phyloP scores from a whole-genome alignment of 2,888 invertebrate genomes.

The Erebia epiphron region DNA sequence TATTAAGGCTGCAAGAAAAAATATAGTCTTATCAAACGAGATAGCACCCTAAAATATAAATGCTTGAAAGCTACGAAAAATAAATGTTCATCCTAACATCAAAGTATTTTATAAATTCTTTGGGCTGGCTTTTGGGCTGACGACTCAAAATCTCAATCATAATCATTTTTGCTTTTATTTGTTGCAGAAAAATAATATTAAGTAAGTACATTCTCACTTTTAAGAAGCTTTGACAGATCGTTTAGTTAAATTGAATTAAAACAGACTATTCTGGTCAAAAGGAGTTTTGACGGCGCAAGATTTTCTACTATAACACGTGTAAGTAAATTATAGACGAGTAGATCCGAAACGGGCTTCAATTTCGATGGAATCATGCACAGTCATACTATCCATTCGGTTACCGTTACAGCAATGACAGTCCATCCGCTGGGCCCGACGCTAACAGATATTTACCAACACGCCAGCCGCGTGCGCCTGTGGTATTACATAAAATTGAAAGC shows the following conservation, averaged over 20 bases:
- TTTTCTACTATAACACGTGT: slow-evolving; percentile 28
- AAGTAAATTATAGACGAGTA: slow-evolving; percentile 54
- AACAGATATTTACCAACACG: slow-evolving; percentile 41
- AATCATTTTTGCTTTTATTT: too few species aligned
- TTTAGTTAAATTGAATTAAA: background rate
- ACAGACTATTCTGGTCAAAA: background rate
- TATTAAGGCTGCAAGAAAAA: background rate
- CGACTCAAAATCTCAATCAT: too few species aligned
- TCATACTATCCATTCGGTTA: slow-evolving; percentile 70
- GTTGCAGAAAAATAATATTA: too few species aligned
- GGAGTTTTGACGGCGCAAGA: background rate
- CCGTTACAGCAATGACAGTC: slow-evolving; percentile 73
- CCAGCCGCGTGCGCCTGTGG: slow-evolving; percentile 35
- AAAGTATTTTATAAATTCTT: too few species aligned
- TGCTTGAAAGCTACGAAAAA: too few species aligned
- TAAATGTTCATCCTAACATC: too few species aligned
- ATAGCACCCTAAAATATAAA: too few species aligned
- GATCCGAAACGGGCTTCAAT: slow-evolving; percentile 62
- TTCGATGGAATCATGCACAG: slow-evolving; percentile 72
- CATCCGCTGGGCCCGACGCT: slow-evolving; percentile 33
- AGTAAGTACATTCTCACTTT: too few species aligned
- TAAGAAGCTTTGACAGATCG: too few species aligned
- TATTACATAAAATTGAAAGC: slow-evolving; percentile 37
- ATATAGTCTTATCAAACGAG: too few species aligned
- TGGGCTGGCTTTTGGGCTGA: too few species aligned